Base-by-base conservation (phyloP, 1,140 invertebrate genomes). In the Drosophila oshimai region DNA sequence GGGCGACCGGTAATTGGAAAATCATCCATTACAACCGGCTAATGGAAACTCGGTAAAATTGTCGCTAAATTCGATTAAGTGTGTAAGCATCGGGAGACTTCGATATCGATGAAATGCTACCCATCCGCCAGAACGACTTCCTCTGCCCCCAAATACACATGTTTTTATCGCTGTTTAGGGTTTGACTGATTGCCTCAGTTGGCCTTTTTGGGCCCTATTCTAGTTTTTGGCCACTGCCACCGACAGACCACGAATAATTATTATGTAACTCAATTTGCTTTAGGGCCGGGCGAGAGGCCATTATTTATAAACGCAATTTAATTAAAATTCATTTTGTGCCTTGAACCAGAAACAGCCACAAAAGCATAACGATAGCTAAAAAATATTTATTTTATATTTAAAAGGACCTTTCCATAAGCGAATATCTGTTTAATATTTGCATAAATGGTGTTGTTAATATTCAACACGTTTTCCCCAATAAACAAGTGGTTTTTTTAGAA, bases 1-100 rank as follows among this genome's bases (percentile, higher is more conserved):
- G 54, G 74, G 68, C 64, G 57, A 78, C 79, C 79, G 79, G 79
- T 84, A 84, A 84, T 84, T 84, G 79, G 80, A 86, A 84, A 84
- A 84, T 86, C 79, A 86, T 75, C 80, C 81, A 86, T 84, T 84
- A 84, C 80, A 53, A 84, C 50, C 71, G 60, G 47, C 80, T 86
- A 86, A 84, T 84, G 79, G 79, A 84, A 80, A 86, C 45, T 55
- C 60, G 69, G 76, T 83, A 41, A 80, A 86, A 84, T 78, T 86
- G 64, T 84, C 72, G 75, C 79, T 71, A 75, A 84, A 84, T 84
- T 84, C 80, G 74, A 86, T 84, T 84, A 86, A 79, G 60, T 61
- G 71, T 75, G 79, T 75, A 86, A 84, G 80, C 78, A 49, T 45
- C 46, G 53, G 10, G 37, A 53, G 49, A 55, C 61, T 64, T 69